These are phyloP conservation scores for Sus cebifrons DNA, from an alignment of 2,797 vertebrate species.

Conservation along the genomic window DNA sequence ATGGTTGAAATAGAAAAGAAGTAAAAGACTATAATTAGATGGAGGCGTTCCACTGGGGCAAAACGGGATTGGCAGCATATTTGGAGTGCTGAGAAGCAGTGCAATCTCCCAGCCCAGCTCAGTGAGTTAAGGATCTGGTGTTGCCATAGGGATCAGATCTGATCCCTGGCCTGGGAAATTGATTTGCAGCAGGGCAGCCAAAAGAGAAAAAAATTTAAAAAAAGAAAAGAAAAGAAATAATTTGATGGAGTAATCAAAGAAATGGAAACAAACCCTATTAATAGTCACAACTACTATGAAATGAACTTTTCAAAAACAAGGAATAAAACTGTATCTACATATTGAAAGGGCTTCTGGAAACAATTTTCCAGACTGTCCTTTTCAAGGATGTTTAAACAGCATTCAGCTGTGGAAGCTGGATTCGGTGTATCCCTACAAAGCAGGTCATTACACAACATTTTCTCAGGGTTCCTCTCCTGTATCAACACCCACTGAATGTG, in stretches of 20 bases:
- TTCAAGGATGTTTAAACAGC: not conserved
- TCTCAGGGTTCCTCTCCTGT: not conserved
- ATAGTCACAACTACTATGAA: not conserved
- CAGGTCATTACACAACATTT: not conserved
- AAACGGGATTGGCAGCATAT: no score
- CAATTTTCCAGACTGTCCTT: not conserved
- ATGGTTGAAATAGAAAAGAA: not conserved
- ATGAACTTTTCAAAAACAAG: not conserved
- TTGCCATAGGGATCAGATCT: no score
- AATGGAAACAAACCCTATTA: not conserved
- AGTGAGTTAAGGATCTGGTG: no score
- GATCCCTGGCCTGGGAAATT: no score
- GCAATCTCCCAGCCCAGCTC: no score
- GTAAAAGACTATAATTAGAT: not conserved
- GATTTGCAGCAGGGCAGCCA: no score
- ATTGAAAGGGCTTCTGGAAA: not conserved
- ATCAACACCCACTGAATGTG: not conserved
- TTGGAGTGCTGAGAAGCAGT: no score
- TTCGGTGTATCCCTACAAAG: not conserved
- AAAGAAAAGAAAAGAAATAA: not conserved
- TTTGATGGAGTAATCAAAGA: not conserved
- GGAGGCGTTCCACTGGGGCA: not conserved
- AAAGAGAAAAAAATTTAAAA: no score
- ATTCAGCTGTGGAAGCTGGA: not conserved
- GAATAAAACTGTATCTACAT: not conserved